These are phyloP conservation scores for Erythrolamprus reginae DNA, from an alignment of 2,113 vertebrate species.

Conservation along the genomic window DNA sequence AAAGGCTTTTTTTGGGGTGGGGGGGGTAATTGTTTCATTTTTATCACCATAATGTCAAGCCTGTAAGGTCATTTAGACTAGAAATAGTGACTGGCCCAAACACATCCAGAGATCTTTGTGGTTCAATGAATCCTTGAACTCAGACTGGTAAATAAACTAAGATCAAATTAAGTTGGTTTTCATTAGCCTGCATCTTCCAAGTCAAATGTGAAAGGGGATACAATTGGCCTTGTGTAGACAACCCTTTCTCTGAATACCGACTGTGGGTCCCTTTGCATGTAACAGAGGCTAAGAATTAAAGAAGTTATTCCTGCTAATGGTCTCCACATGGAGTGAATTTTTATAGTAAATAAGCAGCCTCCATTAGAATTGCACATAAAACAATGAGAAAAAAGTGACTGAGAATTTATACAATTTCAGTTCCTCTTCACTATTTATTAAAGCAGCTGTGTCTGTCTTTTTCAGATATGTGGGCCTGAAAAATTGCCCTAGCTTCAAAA, in stretches of 20 bases:
- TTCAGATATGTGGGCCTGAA: neutral
- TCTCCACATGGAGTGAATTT: neutral
- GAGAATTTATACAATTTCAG: neutral
- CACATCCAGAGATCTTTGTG: neutral
- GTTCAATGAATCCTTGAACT: neutral
- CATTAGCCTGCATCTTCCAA: neutral
- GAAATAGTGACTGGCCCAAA: neutral
- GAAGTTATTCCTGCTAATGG: neutral
- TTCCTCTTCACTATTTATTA: neutral
- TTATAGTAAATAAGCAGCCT: neutral
- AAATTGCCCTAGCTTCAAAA: neutral
- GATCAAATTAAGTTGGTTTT: neutral
- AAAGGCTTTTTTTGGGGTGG: neutral
- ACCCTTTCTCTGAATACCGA: neutral
- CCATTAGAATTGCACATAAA: neutral
- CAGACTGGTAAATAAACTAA: neutral
- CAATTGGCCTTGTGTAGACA: neutral
- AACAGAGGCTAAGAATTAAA: neutral
- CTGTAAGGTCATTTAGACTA: neutral
- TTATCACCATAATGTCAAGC: neutral
- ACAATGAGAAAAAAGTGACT: neutral
- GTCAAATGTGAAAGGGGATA: neutral
- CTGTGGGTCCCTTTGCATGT: neutral
- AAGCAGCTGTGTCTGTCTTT: neutral
- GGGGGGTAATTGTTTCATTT: neutral